A percentile compares a stretch with the other conserved stretches of the same genome.
phyloP scores from a whole-genome alignment of 2,888 invertebrate species.

The Mycalesis mineus region DNA sequence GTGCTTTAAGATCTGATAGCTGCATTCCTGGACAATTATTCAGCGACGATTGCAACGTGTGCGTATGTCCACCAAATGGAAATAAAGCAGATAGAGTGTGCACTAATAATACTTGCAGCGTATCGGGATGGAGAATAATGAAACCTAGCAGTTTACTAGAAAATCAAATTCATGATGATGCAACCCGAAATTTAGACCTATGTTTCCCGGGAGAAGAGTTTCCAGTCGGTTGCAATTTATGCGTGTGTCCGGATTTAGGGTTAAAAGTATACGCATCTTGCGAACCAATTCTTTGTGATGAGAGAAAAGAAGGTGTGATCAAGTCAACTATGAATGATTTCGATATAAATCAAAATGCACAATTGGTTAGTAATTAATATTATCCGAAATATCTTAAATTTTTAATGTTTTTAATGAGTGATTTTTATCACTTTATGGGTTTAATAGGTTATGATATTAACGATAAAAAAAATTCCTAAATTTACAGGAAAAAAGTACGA shows the following conservation, averaged over 20 bases:
- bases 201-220: constrained; percentile 70
- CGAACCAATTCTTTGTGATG: constrained; percentile 44
- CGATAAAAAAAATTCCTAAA: not conserved
- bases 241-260: constrained; percentile 66
- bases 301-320: constrained; percentile 21
- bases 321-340: not conserved
- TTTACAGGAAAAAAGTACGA: not conserved
- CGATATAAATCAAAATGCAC: not conserved
- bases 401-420: too few relatives aligned
- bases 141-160: constrained; percentile 45
- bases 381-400: too few relatives aligned
- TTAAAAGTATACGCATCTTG: constrained; percentile 57
- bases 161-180: constrained; percentile 37
- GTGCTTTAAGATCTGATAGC: constrained; percentile 47
- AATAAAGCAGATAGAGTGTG: constrained; percentile 54
- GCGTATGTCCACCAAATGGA: constrained; percentile 64
- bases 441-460: too few relatives aligned
- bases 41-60: constrained; percentile 64
- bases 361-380: constrained; percentile 4
- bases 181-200: constrained; percentile 46
- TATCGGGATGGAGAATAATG: constrained; percentile 52
- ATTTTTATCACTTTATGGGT: too few relatives aligned
- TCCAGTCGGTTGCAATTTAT: constrained; percentile 57
- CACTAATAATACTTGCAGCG: constrained; percentile 53
- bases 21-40: constrained; percentile 60